Evolutionary conservation across 1,140 invertebrate species (phyloP), one percentile per base, ranked within the genome.

Genomic region (Ridgeia piscesae): DNA sequence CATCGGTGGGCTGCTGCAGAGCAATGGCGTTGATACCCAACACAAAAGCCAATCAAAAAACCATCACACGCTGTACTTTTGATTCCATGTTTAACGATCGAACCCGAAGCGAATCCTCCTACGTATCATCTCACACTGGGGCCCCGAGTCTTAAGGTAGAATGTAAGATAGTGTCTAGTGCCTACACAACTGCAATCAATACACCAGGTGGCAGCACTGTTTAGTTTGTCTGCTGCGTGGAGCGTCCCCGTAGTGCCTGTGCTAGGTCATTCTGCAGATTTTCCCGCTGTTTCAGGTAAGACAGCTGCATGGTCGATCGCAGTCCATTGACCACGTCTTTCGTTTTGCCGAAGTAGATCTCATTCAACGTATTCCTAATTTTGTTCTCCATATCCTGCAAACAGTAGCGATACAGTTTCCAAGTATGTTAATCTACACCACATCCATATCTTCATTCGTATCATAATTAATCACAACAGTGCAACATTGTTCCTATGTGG

Each of bases 301-400:
- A 97, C 48, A 99, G 96, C 1, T 98, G 97, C 94, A 98, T 97
- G 92, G 98, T 97, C 89, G 98, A 98, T 91, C 99, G 97, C 93
- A 99, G 96, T n/a, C 98, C 98, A 95, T 99, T 99, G 31, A 99
- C 98, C 95, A 99, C 99, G 96, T 99, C 98, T 95, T 98, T 98
- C 31, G 99, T 99, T 97, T 99, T 99, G 94, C 99, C 98, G 97
- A 99, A 99, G 96, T 99, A 99, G 94, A 99, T 99, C 96, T 99
- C 98, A 95, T 99, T 99, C 91, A 99, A 96, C 0, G 99, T 99
- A 95, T 98, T 99, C 94, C 99, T 97, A 95, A 99, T 99, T 97
- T 99, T 99, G 96, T 99, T 99, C 95, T 99, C 99, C 98, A 99
- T 99, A 94, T 99, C 99, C 96, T 99, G 98, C 11, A 90, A 42